Evolutionary conservation across 64 coral and sea anemone genomes (phyloP).

Genomic region (Anthopleura sola): DNA sequence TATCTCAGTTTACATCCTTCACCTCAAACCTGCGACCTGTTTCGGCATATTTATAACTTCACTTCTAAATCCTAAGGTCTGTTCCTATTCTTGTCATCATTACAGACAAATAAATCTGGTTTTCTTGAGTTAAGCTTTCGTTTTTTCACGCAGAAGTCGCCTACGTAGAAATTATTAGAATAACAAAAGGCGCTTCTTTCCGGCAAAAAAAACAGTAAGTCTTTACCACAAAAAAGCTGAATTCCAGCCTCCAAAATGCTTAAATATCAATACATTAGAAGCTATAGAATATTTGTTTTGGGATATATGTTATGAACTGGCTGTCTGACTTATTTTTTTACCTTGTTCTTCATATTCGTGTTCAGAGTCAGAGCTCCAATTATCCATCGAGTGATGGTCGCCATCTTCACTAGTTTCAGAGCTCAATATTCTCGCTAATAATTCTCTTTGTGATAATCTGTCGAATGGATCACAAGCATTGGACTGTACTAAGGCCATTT

Average conservation of each 20-base stretch:
- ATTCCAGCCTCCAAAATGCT: neutral
- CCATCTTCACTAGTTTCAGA: neutral
- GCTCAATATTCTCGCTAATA: constrained; percentile 30
- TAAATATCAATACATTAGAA: neutral
- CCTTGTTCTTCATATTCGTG: constrained; percentile 19
- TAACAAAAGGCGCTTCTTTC: neutral
- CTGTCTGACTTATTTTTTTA: neutral
- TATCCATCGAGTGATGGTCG: neutral
- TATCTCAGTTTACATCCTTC: too few relatives aligned
- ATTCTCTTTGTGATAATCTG: constrained; percentile 22
- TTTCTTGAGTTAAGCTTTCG: neutral
- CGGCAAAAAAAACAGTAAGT: too few relatives aligned
- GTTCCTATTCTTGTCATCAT: neutral
- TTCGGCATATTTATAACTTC: neutral
- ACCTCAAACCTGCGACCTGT: neutral
- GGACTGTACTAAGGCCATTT: constrained; percentile 34
- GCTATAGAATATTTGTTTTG: neutral
- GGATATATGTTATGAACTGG: neutral
- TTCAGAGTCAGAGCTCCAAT: neutral
- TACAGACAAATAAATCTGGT: neutral
- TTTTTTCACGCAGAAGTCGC: neutral
- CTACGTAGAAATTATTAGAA: neutral
- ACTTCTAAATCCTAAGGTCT: neutral
- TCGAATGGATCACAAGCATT: constrained; percentile 24
- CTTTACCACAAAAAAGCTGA: too few relatives aligned